Evolutionary conservation across 1,140 invertebrate species (phyloP), one percentile per base, ranked within the genome.

Genomic region (Venturia canescens): DNA sequence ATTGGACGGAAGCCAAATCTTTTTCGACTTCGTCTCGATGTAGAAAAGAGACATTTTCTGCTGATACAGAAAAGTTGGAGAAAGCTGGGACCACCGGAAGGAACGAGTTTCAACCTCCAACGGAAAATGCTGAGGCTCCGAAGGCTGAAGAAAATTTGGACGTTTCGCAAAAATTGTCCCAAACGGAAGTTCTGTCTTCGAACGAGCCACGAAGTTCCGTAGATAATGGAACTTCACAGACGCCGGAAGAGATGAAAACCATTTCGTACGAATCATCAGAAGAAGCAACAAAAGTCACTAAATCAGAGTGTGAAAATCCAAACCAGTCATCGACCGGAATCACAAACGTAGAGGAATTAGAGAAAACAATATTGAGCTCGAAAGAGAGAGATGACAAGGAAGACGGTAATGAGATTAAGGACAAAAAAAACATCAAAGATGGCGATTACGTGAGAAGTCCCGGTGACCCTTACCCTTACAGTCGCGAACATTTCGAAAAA

Each of bases 391-490:
- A 79, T 0, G 48, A 82, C 11, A 15, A 15, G 2, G 67, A 80
- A n/a, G 53, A 76, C 0, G 44, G 53, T 21, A 15, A 3, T 18
- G 23, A 16, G 7, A 78, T 80, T 15, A 69, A 69, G 44, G 60
- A 70, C 18, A 31, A 78, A 60, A 75, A 57, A 57, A 26, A 4
- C 6, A 53, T 72, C 3, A 44, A 31, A 5, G 83, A 83, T 16
- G 83, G 74, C 9, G 81, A 87, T 26, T 85, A 84, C 15, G 18
- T 87, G 7, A 84, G 76, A 34, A 18, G 87, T 6, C 79, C 83
- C 0, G 88, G 86, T 9, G 88, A 89, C 78, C 83, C 83, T 48
- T 88, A 87, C 50, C 87, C 88, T 0, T 89, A 85, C 63, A 87
- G 70, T 29, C 75, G 70, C 29, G 83, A 89, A 34, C 71, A 87